phyloP scores from a whole-genome alignment of 2,797 vertebrate genomes.

The Labroides dimidiatus region DNA sequence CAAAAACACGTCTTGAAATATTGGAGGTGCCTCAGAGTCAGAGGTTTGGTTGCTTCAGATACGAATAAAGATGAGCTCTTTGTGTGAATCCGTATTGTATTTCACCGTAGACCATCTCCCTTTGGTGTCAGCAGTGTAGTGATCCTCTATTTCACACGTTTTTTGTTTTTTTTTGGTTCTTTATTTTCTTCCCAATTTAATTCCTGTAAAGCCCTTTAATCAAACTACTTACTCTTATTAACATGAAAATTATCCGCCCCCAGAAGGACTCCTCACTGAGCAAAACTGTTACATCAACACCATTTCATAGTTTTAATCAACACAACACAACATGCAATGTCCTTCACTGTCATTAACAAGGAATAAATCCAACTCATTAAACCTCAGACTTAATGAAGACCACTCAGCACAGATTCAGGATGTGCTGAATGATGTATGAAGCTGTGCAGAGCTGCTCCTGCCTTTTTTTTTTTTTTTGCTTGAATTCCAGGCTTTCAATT shows the following conservation, averaged over 20 bases:
- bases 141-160: constrained; percentile 8
- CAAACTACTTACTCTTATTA: constrained; percentile 55
- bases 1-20: constrained; percentile 38
- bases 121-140: constrained; percentile 17
- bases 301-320: constrained; percentile 67
- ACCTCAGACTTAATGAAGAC: constrained; percentile 53
- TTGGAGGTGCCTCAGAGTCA: constrained; percentile 27
- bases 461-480: constrained; percentile 21
- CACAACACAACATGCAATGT: constrained; percentile 53
- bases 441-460: background rate
- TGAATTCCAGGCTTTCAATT: constrained; percentile 56
- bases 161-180: constrained; percentile 12
- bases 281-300: constrained; percentile 45
- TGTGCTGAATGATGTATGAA: constrained; percentile 56
- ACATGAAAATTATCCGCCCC: constrained; percentile 51
- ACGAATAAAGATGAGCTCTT: constrained; percentile 29
- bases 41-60: constrained; percentile 21
- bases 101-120: constrained; percentile 10
- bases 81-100: constrained; percentile 20
- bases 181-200: constrained; percentile 37
- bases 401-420: constrained; percentile 38
- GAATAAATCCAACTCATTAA: constrained; percentile 57
- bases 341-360: constrained; percentile 63
- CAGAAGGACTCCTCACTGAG: constrained; percentile 36
- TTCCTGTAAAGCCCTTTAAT: constrained; percentile 54